Conservation (phyloP, 2,113 vertebrate species). For the Machaerirhynchus nigripectus region DNA sequence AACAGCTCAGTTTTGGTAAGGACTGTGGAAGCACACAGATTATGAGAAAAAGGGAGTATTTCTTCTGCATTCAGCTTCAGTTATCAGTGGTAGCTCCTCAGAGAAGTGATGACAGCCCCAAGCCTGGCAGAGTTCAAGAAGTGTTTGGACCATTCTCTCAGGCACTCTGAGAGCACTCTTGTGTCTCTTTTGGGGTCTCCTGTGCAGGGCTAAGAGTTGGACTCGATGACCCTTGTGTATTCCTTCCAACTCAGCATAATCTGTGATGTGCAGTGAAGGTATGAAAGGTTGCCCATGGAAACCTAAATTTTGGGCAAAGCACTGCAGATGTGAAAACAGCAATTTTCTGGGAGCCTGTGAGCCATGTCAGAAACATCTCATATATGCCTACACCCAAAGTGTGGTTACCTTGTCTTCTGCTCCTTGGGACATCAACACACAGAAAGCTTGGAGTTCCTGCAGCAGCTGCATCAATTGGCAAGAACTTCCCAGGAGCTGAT, state of each 20-base stretch:
- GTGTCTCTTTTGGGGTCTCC: background rate
- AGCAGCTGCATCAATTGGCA: fast-evolving
- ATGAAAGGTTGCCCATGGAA: fast-evolving
- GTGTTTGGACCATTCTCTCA: background rate
- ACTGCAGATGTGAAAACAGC: background rate
- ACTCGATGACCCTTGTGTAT: fast-evolving
- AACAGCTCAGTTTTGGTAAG: background rate
- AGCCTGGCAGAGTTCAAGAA: background rate
- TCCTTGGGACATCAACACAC: background rate
- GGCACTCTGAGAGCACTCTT: background rate
- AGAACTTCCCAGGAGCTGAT: background rate
- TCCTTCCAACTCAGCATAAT: background rate
- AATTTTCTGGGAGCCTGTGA: background rate
- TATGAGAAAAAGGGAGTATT: background rate
- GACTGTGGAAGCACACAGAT: background rate
- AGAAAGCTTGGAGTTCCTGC: background rate
- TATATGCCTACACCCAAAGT: fast-evolving
- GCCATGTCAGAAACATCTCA: background rate
- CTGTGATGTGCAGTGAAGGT: background rate
- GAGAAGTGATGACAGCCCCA: background rate
- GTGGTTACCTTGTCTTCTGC: background rate
- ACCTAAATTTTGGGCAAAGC: background rate
- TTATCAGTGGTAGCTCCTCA: background rate
- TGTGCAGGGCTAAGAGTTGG: background rate
- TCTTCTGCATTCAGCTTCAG: background rate